Evolutionary conservation across 1,140 invertebrate species (phyloP), one percentile per base, ranked within the genome.

Genomic region (Gryon sp.): DNA sequence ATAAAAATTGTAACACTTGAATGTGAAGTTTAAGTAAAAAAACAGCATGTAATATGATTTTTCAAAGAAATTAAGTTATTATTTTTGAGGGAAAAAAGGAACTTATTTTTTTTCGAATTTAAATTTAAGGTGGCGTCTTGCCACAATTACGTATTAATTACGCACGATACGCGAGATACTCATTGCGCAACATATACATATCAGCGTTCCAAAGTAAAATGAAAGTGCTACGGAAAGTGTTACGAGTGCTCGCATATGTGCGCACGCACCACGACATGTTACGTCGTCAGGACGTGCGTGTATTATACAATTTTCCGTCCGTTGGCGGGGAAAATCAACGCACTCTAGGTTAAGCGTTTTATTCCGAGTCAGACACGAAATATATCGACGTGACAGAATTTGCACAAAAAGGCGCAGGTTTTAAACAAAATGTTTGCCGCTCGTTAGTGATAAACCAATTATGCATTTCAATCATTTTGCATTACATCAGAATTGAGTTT

Each of bases 281-380:
- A 70, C 66, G 55, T 60, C 15, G 53, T n/a, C n/a, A 38, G 53
- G 36, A 46, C 66, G 66, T 60, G 66, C 66, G 46, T 53, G 46
- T n/a, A 48, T 72, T 72, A 72, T 62, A 62, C 68, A 72, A 72
- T 72, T 72, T 62, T 62, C 55, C 68, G 48, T 19, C 20, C 32
- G 55, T 40, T 14, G 45, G 14, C 48, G 40, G 55, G 11, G 53
- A 70, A 60, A 72, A 72, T 60, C 15, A 7, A 48, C 45, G 16
- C 30, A 70, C 55, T 46, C 45, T 52, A 60, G 46, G 34, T 59
- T 52, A 41, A 48, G 26, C 24, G 65, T 59, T 9, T 15, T 15
- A 7, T n/a, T 7, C 2, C 26, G 26, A 28, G 6, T 24, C 26
- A 18, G 36, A 43, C 48, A 38, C 2, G 8, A 7, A 60, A 53